Evolutionary conservation across 2,797 vertebrate species (phyloP).

Genomic region (Otus scops): DNA sequence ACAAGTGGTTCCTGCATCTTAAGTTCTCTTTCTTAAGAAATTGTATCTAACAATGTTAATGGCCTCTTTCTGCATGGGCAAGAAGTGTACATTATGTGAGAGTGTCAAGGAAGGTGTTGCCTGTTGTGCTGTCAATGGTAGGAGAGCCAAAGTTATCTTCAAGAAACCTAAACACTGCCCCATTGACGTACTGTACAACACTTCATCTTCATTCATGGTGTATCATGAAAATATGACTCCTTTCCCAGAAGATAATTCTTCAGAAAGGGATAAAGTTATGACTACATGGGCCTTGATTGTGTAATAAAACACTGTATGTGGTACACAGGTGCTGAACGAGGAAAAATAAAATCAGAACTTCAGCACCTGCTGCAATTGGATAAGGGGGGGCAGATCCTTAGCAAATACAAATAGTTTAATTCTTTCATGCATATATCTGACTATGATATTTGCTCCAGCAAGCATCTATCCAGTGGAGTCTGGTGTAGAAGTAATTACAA

Average conservation of each 20-base stretch:
- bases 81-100: neutral
- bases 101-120: rapidly evolving
- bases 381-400: neutral
- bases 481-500: neutral
- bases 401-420: neutral
- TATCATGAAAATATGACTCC: neutral
- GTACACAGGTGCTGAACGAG: neutral
- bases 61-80: neutral
- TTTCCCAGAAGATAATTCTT: neutral
- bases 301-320: neutral
- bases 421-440: neutral
- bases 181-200: neutral
- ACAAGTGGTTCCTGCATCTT: neutral
- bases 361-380: neutral
- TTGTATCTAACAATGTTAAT: neutral
- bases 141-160: neutral
- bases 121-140: neutral
- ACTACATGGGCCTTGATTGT: neutral
- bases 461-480: neutral
- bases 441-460: neutral
- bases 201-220: neutral
- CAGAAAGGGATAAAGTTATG: neutral
- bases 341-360: neutral
- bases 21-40: neutral
- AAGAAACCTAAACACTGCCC: neutral